Evolutionary conservation across 2,888 invertebrate genomes (phyloP), one percentile per base, ranked within the genome.

Genomic region (Pandemis heparana): DNA sequence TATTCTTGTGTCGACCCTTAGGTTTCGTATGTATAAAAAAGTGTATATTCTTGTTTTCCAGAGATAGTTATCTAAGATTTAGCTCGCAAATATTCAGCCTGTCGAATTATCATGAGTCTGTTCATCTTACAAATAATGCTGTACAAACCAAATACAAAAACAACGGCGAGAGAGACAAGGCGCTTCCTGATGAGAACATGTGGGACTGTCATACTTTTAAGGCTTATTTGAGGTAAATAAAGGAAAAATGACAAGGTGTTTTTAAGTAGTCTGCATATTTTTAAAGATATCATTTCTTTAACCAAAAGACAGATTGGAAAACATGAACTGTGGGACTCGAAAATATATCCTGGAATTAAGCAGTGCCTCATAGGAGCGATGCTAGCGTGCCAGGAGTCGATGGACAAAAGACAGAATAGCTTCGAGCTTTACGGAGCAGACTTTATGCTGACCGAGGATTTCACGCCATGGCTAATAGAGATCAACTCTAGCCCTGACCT

Each of bases 341-440:
- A 97, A 74, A 98, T 98, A 78, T 98, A 97, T 88, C 98, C 98
- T n/a, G 98, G 97, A 70, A 98, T 98, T 96, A 96, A 96, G 77
- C 96, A 97, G 83, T 96, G 95, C 65, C 91, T 96, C 38, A 94
- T 96, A 43, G 98, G 98, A 74, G 96, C 98, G 0, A 96, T 98
- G 94, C 90, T 98, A 71, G 97, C 98, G 0, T 97, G 98, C 75
- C 98, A 99, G 85, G 97, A 97, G 67, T 95, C 96, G 10, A 97
- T 98, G 97, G 97, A 97, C 82, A 95, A 97, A 56, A 91, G 96
- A 67, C 94, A 92, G 82, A 98, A 98, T 80, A 98, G 98, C 69
- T 99, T 98, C 91, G 98, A 99, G 89, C 90, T 99, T 32, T 99
- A 98, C 82, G 99, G 99, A 16, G 99, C 99, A 0, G 99, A 99